Evolutionary conservation across 2,888 invertebrate genomes (phyloP).

Genomic region (Physocephala rufipes): DNA sequence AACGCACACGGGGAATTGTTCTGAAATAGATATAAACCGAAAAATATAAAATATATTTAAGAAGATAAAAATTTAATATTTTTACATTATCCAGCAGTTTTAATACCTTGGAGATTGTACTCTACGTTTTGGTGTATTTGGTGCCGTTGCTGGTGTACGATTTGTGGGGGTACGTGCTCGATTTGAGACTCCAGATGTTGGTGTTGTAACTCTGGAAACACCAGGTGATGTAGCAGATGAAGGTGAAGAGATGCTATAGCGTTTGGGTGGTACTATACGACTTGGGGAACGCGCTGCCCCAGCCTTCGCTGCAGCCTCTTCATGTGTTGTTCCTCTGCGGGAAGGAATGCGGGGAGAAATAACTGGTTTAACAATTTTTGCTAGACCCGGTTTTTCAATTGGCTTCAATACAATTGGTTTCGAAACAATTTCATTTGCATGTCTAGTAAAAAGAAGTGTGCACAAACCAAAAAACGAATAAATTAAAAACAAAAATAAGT

Average conservation of each 20-base stretch:
- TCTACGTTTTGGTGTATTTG: constrained; percentile 64
- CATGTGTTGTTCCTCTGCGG: constrained; percentile 56
- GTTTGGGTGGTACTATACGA: constrained; percentile 64
- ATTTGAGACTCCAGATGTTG: constrained; percentile 43
- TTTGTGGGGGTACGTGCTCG: constrained; percentile 60
- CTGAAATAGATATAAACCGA: constrained; percentile 46
- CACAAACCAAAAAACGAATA: background rate
- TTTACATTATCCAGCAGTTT: background rate
- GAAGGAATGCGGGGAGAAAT: constrained; percentile 55
- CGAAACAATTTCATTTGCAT: background rate
- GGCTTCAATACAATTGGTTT: background rate
- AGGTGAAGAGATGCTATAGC: constrained; percentile 57
- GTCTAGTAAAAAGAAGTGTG: background rate
- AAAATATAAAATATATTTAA: constrained; percentile 13
- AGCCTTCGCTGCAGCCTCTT: constrained; percentile 48
- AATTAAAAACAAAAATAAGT: no score
- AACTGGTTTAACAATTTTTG: constrained; percentile 33
- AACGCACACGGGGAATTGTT: constrained; percentile 61
- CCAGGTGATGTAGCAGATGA: constrained; percentile 37
- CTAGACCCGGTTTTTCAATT: constrained; percentile 3
- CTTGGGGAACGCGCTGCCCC: constrained; percentile 61
- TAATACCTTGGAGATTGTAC: constrained; percentile 62
- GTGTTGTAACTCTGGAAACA: constrained; percentile 44
- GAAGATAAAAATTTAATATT: constrained; percentile 8
- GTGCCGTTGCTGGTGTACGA: constrained; percentile 53